Conservation (phyloP, 1,140 invertebrate genomes). For the Lepidostoma basale region DNA sequence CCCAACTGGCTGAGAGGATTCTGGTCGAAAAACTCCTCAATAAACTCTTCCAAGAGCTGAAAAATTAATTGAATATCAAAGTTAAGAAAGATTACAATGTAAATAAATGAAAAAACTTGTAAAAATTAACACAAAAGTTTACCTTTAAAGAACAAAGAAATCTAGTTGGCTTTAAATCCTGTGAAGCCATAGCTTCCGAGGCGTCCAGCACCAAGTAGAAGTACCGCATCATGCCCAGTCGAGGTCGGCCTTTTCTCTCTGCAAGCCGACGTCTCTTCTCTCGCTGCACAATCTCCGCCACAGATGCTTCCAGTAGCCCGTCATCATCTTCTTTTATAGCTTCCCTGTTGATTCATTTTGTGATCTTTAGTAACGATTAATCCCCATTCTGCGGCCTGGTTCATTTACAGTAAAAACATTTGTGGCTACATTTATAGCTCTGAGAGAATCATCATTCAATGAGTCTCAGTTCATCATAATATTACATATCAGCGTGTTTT, state of each 20-base stretch:
- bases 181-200: conserved; percentile 91
- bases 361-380: background rate
- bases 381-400: background rate
- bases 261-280: conserved; percentile 79
- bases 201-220: conserved; percentile 90
- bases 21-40: conserved; percentile 97
- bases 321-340: conserved; percentile 95
- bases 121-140: background rate
- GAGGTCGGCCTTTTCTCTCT: conserved; percentile 74
- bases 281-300: conserved; percentile 89
- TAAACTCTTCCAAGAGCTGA: conserved; percentile 89
- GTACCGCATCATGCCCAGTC: conserved; percentile 96
- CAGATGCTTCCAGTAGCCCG: conserved; percentile 85
- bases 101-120: background rate
- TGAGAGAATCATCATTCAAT: background rate
- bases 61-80: conserved; percentile 47
- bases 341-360: conserved; percentile 71
- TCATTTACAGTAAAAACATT: background rate
- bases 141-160: conserved; percentile 89
- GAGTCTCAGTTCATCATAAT: no score
- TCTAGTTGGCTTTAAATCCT: conserved; percentile 95
- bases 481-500: background rate
- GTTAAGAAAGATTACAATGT: no score
- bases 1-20: conserved; percentile 98
- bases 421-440: background rate